These are phyloP conservation scores for Sussaba pulchella DNA, from an alignment of 2,888 invertebrate genomes.

Conservation along the genomic window DNA sequence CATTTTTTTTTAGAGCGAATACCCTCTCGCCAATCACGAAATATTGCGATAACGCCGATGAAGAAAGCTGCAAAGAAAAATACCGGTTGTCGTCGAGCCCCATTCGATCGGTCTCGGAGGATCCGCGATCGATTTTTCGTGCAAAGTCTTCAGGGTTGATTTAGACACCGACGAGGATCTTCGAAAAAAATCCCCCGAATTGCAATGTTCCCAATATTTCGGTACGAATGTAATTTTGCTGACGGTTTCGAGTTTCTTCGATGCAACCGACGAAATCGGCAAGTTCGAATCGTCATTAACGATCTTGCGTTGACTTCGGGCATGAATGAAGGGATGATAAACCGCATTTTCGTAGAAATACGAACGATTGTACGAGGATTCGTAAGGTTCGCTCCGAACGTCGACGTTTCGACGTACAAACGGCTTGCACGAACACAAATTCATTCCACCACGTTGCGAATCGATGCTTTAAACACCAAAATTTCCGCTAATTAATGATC, in stretches of 20 bases:
- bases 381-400: conserved; percentile 45
- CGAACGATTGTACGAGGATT: conserved; percentile 65
- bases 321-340: conserved; percentile 59
- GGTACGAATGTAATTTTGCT: conserved; percentile 40
- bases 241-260: conserved; percentile 31
- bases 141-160: conserved; percentile 60
- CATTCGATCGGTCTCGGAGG: conserved; percentile 62
- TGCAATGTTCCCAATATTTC: conserved; percentile 40
- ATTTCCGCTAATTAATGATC: too few species aligned
- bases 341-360: conserved; percentile 64
- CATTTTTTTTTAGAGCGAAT: too few species aligned
- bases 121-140: conserved; percentile 64
- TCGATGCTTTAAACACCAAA: too few species aligned
- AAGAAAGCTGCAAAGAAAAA: not conserved
- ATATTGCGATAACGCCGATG: too few species aligned
- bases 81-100: conserved; percentile 60
- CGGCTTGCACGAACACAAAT: conserved; percentile 35
- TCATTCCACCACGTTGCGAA: conserved; percentile 24
- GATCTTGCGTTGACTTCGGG: conserved; percentile 39
- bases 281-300: conserved; percentile 49
- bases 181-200: conserved; percentile 55
- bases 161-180: conserved; percentile 51
- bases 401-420: conserved; percentile 29
- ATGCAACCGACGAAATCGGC: conserved; percentile 29
- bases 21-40: too few species aligned